Evolutionary conservation across 2,113 vertebrate genomes (phyloP).

Genomic region (Phoxinus phoxinus): DNA sequence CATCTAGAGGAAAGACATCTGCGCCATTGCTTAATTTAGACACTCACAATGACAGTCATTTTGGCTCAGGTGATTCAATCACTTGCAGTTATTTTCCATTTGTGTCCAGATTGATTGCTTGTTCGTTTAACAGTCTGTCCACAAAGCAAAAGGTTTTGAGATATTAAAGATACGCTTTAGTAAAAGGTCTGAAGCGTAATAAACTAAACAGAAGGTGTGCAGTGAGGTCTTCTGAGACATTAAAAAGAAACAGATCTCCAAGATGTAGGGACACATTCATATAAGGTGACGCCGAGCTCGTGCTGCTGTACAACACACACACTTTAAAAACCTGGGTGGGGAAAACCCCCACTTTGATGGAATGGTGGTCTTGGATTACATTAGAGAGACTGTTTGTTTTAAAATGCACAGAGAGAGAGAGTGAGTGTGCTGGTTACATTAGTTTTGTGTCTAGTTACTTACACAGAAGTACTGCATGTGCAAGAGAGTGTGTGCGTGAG

Average conservation of each 20-base stretch:
- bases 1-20: neutral
- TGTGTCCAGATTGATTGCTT: neutral
- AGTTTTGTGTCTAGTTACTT: slow-evolving; percentile 26
- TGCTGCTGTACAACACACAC: neutral
- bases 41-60: neutral
- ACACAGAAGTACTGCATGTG: slow-evolving; percentile 36
- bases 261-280: slow-evolving; percentile 3
- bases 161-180: neutral
- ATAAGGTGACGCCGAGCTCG: slow-evolving; percentile 43
- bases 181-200: neutral
- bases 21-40: neutral
- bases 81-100: slow-evolving; percentile 25
- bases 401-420: slow-evolving; percentile 1
- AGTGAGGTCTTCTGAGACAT: neutral
- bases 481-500: neutral
- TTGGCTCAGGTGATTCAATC: neutral
- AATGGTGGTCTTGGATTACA: slow-evolving; percentile 42
- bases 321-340: neutral
- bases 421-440: neutral
- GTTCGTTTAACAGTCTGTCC: neutral
- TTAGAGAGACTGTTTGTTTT: slow-evolving; percentile 12
- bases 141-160: neutral
- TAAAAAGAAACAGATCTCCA: slow-evolving; percentile 35
- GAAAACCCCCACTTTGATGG: slow-evolving; percentile 34
- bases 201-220: neutral